Evolutionary conservation across 2,888 invertebrate genomes (phyloP), one percentile per base, ranked within the genome.

Genomic region (Unio delphinus): DNA sequence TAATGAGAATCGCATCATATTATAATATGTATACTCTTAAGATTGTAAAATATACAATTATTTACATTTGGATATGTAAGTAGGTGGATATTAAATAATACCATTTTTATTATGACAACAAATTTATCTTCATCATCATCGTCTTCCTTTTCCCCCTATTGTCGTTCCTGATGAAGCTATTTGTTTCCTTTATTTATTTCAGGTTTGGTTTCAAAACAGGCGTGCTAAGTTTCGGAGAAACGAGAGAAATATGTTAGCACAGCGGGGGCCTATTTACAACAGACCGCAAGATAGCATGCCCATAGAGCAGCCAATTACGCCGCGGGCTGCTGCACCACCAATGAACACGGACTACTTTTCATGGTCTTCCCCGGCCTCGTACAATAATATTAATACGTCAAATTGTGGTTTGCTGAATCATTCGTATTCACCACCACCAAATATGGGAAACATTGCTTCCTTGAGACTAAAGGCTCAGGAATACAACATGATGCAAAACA

Each of bases 151-250:
- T 34, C 34, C 34, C 6, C 6, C 6, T 34, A 6, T 5, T 45
- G 11, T 11, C 11, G 45, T 45, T 11, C 11, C 11, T 45, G 45
- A 11, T 45, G 45, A 45, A 45, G 11, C 11, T 45, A 45, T 1
- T 45, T 45, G 45, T 45, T 65, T 26, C 30, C 54, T 55, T 66
- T 68, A 59, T 56, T 28, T n/a, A 80, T 86, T 87, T 3, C 90
- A 96, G 96, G 96, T 96, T 8, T 96, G 96, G 96, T 96, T 96
- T 88, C 96, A 96, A 92, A 98, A 98, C 89, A 92, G 97, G 74
- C 92, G 97, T 70, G 98, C 98, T 0, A 98, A 98, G 90, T 98
- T 98, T 89, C 93, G 98, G 45, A 92, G 98, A 69, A 98, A 97
- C 90, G 96, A 96, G 89, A 91, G 96, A 68, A 95, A 95, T 78